Base-by-base conservation (phyloP, 2,888 invertebrate genomes). In the Bhutanitis thaidina region DNA sequence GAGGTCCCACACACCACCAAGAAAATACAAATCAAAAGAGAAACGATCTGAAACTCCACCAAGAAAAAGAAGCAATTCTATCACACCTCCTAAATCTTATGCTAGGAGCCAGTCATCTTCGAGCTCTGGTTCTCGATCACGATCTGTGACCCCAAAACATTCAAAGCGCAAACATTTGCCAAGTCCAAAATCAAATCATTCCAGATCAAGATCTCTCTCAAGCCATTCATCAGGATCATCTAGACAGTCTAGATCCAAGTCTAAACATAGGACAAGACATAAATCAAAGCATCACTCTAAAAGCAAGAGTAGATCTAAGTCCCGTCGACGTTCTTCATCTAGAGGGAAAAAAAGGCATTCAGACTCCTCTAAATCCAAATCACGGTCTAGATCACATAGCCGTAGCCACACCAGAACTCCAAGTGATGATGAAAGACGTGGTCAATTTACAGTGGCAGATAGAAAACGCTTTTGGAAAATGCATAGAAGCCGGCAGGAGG, bases 391-490 rank as follows among this genome's bases (percentile, higher is more conserved):
- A 20, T 74, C 80, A 1, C 67, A 63, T 16, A 69, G 70, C 39
- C 73, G 75, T 10, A 70, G 69, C 49, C 62, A 57, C 14, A 68
- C 69, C 37, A 72, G 69, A n/a, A 69, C 77, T 1, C 74, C 72
- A 1, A 83, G 82, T 55, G 82, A 86, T 1, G 86, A 84, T 38
- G 81, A 81, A 55, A 74, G 87, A 1, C 80, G 87, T 13, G 88
- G 89, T 0, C 89, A 89, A 56, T 89, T 89, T 57, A 88, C 89
- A 1, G 88, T 88, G 5, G 81, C 81, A 1, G 89, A 89, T 54
- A 74, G 89, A 37, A 89, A 89, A 57, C 71, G 84, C 29, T 89
- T 76, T 60, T 89, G 88, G 88, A 87, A 86, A 62, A 61, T 80
- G 54, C 87, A 85, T 55, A 77, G 77, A 55, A 71, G 66, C 12